phyloP scores from a whole-genome alignment of 2,888 invertebrate genomes.

The Herminia tarsipennalis region DNA sequence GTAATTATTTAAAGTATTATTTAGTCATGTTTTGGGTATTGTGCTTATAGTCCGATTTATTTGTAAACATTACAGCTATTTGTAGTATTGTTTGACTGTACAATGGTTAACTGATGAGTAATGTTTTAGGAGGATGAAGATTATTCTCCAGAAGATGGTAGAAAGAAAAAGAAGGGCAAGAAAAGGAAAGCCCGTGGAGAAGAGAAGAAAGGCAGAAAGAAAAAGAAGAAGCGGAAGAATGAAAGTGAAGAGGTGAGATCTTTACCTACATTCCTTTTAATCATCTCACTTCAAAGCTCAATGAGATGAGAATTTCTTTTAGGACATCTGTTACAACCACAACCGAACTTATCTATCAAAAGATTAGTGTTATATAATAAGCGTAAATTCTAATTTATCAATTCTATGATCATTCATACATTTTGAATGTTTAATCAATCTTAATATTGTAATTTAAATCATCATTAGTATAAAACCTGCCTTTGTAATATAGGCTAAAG shows the following conservation, averaged over 20 bases:
- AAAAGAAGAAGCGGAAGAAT: constrained; percentile 97
- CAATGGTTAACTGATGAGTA: constrained; percentile 22
- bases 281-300: background rate
- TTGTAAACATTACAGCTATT: constrained; percentile 39
- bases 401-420: too few relatives aligned
- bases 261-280: background rate
- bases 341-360: too few relatives aligned
- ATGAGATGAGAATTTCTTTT: too few relatives aligned
- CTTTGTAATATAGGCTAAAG: too few relatives aligned
- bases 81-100: constrained; percentile 19
- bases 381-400: too few relatives aligned
- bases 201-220: constrained; percentile 96
- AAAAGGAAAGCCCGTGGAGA: constrained; percentile 96
- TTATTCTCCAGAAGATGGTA: constrained; percentile 93
- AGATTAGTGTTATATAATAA: too few relatives aligned
- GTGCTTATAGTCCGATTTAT: constrained; percentile 26
- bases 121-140: constrained; percentile 91
- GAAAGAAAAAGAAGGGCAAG: constrained; percentile 97
- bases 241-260: constrained; percentile 92
- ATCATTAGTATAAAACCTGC: too few relatives aligned
- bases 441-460: too few relatives aligned
- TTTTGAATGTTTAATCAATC: too few relatives aligned
- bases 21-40: constrained; percentile 25
- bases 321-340: too few relatives aligned
- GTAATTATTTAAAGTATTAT: constrained; percentile 56